phyloP scores from a whole-genome alignment of 2,113 vertebrate genomes.

The Oreochromis niloticus region DNA sequence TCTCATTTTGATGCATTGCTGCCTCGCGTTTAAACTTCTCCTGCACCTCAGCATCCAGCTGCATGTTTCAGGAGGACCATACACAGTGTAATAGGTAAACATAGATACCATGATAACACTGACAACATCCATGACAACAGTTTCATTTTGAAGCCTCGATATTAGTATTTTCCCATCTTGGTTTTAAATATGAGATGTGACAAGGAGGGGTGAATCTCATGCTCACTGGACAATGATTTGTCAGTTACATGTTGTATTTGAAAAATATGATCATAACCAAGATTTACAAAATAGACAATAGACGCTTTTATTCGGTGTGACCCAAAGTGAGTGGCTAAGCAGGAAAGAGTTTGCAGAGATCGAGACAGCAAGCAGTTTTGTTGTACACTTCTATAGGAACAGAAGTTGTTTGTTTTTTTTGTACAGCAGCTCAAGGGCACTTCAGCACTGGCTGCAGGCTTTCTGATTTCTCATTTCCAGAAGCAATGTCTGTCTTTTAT shows the following conservation, averaged over 20 bases:
- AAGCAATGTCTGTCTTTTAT: neutral
- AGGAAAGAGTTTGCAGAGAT: neutral
- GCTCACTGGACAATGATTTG: neutral
- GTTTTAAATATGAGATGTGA: neutral
- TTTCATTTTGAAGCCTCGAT: neutral
- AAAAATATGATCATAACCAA: neutral
- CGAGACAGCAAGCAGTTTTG: neutral
- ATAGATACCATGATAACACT: neutral
- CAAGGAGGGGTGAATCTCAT: neutral
- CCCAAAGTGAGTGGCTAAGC: neutral
- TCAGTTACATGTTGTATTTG: neutral
- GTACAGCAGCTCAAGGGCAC: neutral
- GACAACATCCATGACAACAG: neutral
- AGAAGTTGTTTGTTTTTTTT: accelerated
- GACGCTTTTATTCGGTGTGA: neutral
- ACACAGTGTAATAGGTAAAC: neutral
- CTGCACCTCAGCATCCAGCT: neutral
- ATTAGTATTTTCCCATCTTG: neutral
- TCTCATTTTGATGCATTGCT: neutral
- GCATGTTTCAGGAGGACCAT: neutral
- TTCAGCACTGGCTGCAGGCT: neutral
- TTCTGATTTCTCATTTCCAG: neutral
- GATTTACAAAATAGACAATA: neutral
- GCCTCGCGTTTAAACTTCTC: neutral
- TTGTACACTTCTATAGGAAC: neutral